Conservation (phyloP, 1,140 invertebrate species). For the Drosophila lacteicornis region DNA sequence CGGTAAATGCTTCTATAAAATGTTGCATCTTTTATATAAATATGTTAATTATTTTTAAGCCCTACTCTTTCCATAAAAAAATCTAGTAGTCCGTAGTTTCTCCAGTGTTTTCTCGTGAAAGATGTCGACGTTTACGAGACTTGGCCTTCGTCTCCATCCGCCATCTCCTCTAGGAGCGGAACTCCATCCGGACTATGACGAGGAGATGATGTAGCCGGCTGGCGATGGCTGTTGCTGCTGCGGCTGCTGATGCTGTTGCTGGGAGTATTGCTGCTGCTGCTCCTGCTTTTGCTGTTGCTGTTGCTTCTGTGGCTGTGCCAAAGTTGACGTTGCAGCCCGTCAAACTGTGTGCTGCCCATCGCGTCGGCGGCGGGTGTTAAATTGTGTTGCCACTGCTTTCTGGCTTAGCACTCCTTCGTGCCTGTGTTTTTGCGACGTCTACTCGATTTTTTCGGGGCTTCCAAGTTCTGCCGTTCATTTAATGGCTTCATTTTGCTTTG, state of each 20-base stretch:
- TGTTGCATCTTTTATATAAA: no score
- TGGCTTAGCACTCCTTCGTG: slow-evolving; percentile 51
- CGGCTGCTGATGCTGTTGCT: slow-evolving; percentile 31
- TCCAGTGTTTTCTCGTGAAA: slow-evolving; percentile 49
- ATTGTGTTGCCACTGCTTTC: slow-evolving; percentile 65
- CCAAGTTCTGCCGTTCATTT: slow-evolving; percentile 79
- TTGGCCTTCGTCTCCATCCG: slow-evolving; percentile 10
- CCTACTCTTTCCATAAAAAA: neutral
- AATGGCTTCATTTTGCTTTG: slow-evolving; percentile 81
- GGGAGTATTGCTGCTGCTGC: slow-evolving; percentile 17
- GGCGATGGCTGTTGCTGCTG: slow-evolving; percentile 22
- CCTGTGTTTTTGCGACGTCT: slow-evolving; percentile 28
- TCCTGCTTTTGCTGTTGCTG: slow-evolving; percentile 28
- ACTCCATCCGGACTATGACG: slow-evolving; percentile 37
- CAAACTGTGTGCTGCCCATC: slow-evolving; percentile 57
- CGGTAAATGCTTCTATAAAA: no score
- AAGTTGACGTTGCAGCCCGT: slow-evolving; percentile 58
- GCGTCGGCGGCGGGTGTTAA: slow-evolving; percentile 64
- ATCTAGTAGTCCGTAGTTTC: neutral
- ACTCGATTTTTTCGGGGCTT: slow-evolving; percentile 36
- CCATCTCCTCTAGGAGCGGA: slow-evolving; percentile 18
- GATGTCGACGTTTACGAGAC: slow-evolving; percentile 72
- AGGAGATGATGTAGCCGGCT: slow-evolving; percentile 49
- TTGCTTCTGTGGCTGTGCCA: slow-evolving; percentile 50
- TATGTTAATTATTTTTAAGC: neutral